These are phyloP conservation scores for Thunnus thynnus DNA, from an alignment of 2,113 vertebrate species.

Conservation along the genomic window DNA sequence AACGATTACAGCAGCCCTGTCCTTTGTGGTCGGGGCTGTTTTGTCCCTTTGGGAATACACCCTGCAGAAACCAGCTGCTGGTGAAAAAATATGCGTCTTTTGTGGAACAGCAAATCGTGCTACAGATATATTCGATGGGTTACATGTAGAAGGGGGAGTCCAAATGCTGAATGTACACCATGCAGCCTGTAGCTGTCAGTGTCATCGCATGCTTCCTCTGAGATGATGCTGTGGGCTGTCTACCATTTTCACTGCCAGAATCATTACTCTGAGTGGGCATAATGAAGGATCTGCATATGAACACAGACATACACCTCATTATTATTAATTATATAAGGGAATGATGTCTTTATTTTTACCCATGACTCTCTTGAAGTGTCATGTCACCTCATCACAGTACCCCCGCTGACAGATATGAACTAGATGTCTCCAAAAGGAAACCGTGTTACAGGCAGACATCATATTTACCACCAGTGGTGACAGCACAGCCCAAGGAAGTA, in stretches of 20 bases:
- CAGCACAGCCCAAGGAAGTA: slow-evolving; percentile 47
- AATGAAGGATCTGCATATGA: slow-evolving; percentile 46
- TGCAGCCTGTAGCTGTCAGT: background rate
- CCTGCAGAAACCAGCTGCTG: slow-evolving; percentile 43
- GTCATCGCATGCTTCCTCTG: slow-evolving; percentile 9
- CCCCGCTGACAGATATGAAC: background rate
- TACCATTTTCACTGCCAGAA: slow-evolving; percentile 25
- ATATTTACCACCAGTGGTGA: slow-evolving; percentile 52
- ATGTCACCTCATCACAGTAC: background rate
- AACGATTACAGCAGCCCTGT: slow-evolving; percentile 37
- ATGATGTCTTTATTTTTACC: slow-evolving; percentile 2
- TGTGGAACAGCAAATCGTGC: slow-evolving; percentile 17
- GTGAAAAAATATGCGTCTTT: slow-evolving; percentile 20
- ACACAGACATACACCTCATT: slow-evolving; percentile 11
- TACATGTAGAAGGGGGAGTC: slow-evolving; percentile 1
- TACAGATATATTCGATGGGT: slow-evolving; percentile 22
- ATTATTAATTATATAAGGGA: slow-evolving; percentile 13
- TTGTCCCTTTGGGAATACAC: slow-evolving; percentile 21
- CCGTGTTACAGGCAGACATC: slow-evolving; percentile 14
- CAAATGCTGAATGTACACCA: slow-evolving; percentile 15
- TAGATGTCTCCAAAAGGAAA: background rate
- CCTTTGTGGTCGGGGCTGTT: slow-evolving; percentile 31
- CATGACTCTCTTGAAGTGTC: background rate
- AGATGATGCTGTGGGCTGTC: slow-evolving; percentile 37
- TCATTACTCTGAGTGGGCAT: slow-evolving; percentile 47